Conservation (phyloP, 2,113 vertebrate genomes). For the Pantherophis guttatus region DNA sequence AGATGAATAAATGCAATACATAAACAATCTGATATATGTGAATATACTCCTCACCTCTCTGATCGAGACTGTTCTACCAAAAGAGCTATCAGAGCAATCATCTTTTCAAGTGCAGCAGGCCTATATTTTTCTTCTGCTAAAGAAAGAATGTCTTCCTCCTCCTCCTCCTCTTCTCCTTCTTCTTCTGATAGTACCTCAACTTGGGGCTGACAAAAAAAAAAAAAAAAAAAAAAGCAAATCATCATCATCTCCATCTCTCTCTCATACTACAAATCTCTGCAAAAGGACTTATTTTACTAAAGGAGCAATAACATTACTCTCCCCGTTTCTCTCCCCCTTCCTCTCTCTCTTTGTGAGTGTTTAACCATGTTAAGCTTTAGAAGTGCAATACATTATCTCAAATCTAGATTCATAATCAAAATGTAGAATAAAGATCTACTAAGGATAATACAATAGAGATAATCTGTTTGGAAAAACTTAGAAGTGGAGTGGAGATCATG, state of each 20-base stretch:
- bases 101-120: slow-evolving; percentile 98
- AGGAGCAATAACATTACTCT: not conserved
- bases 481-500: not conserved
- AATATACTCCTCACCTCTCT: slow-evolving; percentile 79
- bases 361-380: not conserved
- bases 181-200: slow-evolving; percentile 99
- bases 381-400: not conserved
- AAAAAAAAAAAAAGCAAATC: not conserved
- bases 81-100: slow-evolving; percentile 97
- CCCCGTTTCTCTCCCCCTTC: not conserved
- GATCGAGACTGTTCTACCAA: slow-evolving; percentile 97
- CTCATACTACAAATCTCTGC: not conserved
- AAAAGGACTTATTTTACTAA: not conserved
- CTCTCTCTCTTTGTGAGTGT: not conserved
- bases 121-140: slow-evolving; percentile 98
- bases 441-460: not conserved
- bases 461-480: not conserved
- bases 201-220: slow-evolving; percentile 78
- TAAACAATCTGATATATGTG: not conserved
- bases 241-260: not conserved
- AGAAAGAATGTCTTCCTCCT: slow-evolving; percentile 97
- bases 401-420: not conserved
- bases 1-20: not conserved
- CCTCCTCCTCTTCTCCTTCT: slow-evolving; percentile 96
- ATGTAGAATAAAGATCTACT: not conserved